Conservation (phyloP, 1,140 invertebrate species). For the Odontomachus brunneus region DNA sequence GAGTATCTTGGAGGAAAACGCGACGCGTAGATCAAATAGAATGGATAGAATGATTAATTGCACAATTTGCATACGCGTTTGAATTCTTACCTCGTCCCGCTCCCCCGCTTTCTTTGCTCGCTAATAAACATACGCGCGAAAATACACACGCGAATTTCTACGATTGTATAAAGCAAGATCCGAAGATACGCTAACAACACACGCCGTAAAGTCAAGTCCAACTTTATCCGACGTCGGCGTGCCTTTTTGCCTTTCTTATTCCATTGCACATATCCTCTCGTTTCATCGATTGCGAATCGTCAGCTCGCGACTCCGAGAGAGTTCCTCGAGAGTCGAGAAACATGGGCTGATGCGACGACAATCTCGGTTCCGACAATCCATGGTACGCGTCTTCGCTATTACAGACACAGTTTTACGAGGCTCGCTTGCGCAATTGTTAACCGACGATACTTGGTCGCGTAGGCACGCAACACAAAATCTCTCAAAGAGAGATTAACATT, state of each 20-base stretch:
- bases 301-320: neutral
- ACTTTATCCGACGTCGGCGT: neutral
- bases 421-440: constrained; percentile 60
- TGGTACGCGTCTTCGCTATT: constrained; percentile 21
- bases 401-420: constrained; percentile 38
- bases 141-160: constrained; percentile 1
- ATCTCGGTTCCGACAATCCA: constrained; percentile 46
- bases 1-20: neutral
- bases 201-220: constrained; percentile 12
- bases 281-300: constrained; percentile 44
- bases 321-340: constrained; percentile 26
- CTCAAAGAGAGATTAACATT: constrained; percentile 59
- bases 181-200: neutral
- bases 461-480: constrained; percentile 57
- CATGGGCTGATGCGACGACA: constrained; percentile 43
- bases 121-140: constrained; percentile 11
- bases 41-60: constrained; percentile 26
- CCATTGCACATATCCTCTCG: neutral
- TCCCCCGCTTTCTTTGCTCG: neutral
- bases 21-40: neutral
- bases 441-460: constrained; percentile 12
- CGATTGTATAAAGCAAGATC: constrained; percentile 1
- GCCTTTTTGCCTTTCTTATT: constrained; percentile 7
- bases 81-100: neutral
- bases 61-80: constrained; percentile 3